Evolutionary conservation across 2,888 invertebrate genomes (phyloP).

Genomic region (Tanaodytes sp.): DNA sequence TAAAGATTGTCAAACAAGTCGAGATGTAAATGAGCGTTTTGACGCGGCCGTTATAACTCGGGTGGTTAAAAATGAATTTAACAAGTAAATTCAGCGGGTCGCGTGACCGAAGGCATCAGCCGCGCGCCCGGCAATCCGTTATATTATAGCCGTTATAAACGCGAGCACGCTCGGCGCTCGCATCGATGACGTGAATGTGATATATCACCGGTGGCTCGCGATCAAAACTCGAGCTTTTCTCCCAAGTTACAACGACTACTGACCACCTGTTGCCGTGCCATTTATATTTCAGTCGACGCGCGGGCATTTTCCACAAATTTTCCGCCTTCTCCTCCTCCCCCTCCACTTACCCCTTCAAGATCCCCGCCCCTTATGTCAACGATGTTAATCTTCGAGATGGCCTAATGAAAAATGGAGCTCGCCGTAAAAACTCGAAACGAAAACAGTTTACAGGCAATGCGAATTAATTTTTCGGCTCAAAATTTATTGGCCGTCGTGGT

Average conservation of each 20-base stretch:
- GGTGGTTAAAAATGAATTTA: constrained; percentile 42
- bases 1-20: constrained; percentile 36
- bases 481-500: constrained; percentile 5
- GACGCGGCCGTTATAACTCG: constrained; percentile 26
- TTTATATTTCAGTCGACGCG: constrained; percentile 68
- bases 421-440: constrained; percentile 19
- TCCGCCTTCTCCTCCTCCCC: no score
- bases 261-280: constrained; percentile 72
- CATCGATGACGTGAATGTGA: constrained; percentile 70
- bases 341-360: no score
- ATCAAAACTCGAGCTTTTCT: constrained; percentile 65
- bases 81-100: constrained; percentile 45
- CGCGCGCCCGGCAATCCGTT: constrained; percentile 51
- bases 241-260: constrained; percentile 65
- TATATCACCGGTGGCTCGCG: constrained; percentile 63
- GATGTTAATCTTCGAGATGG: constrained; percentile 46
- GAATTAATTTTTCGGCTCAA: constrained; percentile 20
- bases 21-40: constrained; percentile 29
- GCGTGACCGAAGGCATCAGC: constrained; percentile 51
- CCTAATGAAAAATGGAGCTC: constrained; percentile 35
- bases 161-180: constrained; percentile 68
- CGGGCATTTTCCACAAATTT: constrained; percentile 44
- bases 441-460: not conserved
- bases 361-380: constrained; percentile 29
- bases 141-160: constrained; percentile 65